These are phyloP conservation scores for Neostethus bicornis DNA, from an alignment of 2,797 vertebrate genomes.

Conservation along the genomic window DNA sequence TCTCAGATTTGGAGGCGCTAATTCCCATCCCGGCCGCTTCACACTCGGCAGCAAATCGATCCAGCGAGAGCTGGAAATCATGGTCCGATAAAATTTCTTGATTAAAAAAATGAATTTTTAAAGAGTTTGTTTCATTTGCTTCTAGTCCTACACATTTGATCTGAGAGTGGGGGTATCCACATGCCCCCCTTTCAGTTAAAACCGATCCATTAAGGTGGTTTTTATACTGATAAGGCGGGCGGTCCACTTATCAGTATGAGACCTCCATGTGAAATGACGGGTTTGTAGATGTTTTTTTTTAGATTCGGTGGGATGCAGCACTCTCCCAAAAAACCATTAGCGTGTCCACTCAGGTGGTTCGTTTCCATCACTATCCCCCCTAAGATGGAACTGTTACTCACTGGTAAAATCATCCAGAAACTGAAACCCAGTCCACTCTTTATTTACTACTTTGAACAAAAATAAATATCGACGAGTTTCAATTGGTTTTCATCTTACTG, in stretches of 20 bases:
- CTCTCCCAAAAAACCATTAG: not conserved
- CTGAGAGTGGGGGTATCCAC: not conserved
- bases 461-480: not conserved
- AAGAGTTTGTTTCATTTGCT: too few relatives aligned
- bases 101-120: too few relatives aligned
- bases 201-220: not conserved
- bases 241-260: not conserved
- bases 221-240: not conserved
- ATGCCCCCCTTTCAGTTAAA: not conserved
- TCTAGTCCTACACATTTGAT: not conserved
- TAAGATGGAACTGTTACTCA: not conserved
- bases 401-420: not conserved
- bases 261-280: not conserved
- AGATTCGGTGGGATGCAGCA: not conserved
- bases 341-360: conserved; percentile 1
- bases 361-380: not conserved
- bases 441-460: not conserved
- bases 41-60: too few relatives aligned
- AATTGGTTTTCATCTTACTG: not conserved
- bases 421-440: not conserved
- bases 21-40: too few relatives aligned
- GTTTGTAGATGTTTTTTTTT: not conserved
- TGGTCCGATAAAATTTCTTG: too few relatives aligned
- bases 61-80: too few relatives aligned
- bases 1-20: too few relatives aligned